A percentile compares a stretch with the other conserved stretches of the same genome.
Evolutionary conservation across 2,888 invertebrate genomes (phyloP).

Genomic region (Autographa gamma): DNA sequence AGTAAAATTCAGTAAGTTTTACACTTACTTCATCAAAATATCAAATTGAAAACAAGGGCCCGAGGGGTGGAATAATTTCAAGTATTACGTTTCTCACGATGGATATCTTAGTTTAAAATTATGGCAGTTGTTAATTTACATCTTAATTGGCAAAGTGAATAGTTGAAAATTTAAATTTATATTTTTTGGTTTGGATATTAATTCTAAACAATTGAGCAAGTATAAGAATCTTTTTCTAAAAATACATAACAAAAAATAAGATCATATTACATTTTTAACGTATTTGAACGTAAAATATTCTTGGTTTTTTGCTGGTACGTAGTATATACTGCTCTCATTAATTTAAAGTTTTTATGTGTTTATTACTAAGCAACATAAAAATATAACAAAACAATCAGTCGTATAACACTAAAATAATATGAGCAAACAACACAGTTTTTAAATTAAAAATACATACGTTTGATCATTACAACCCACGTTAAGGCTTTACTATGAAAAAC

Average conservation of each 20-base stretch:
- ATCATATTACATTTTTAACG: too few species aligned
- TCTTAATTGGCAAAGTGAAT: conserved; percentile 24
- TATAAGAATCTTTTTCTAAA: too few species aligned
- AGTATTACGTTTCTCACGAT: conserved; percentile 25
- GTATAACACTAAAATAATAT: conserved; percentile 16
- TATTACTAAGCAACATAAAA: too few species aligned
- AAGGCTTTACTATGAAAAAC: conserved; percentile 36
- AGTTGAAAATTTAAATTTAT: neutral
- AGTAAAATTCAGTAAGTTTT: conserved; percentile 28
- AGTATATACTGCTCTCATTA: too few species aligned
- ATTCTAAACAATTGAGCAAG: neutral
- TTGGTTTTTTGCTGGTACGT: too few species aligned
- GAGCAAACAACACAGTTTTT: conserved; percentile 26
- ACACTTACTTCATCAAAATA: conserved; percentile 37
- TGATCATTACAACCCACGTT: conserved; percentile 39
- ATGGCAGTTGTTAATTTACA: conserved; percentile 25
- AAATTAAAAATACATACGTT: conserved; percentile 34
- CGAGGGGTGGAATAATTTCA: conserved; percentile 13
- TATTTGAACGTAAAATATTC: too few species aligned
- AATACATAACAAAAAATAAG: too few species aligned
- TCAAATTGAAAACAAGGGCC: conserved; percentile 36
- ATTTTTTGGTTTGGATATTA: neutral
- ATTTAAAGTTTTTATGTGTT: too few species aligned
- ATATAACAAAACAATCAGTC: neutral
- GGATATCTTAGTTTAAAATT: conserved; percentile 17